Evolutionary conservation across 2,888 invertebrate genomes (phyloP).

Genomic region (Drosophila emarginata): DNA sequence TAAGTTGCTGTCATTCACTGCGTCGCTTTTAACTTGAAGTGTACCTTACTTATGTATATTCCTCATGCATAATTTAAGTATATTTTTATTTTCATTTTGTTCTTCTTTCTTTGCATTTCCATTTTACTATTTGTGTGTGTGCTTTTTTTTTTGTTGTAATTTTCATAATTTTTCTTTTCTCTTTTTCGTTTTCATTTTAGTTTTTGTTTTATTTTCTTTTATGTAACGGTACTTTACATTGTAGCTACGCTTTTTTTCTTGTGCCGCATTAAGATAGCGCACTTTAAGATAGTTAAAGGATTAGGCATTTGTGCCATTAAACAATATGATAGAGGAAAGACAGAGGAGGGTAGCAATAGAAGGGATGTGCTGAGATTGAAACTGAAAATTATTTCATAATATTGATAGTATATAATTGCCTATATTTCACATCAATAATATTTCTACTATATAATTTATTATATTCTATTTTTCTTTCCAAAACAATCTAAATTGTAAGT

Average conservation of each 20-base stretch:
- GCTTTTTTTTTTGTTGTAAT: constrained; percentile 38
- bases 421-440: constrained; percentile 17
- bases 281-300: constrained; percentile 45
- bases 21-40: constrained; percentile 46
- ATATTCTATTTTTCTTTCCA: constrained; percentile 7
- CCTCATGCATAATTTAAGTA: constrained; percentile 55
- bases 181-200: constrained; percentile 21
- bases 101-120: constrained; percentile 50
- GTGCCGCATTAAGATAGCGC: constrained; percentile 47
- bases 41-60: constrained; percentile 47
- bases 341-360: constrained; percentile 26
- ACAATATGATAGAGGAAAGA: constrained; percentile 8
- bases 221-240: constrained; percentile 78
- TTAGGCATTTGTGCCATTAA: constrained; percentile 27
- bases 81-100: constrained; percentile 25
- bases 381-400: constrained; percentile 24
- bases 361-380: constrained; percentile 4
- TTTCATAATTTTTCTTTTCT: constrained; percentile 28
- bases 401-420: not conserved
- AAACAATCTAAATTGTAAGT: not conserved
- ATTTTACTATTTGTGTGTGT: constrained; percentile 48
- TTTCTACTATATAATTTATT: constrained; percentile 21
- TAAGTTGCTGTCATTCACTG: constrained; percentile 43
- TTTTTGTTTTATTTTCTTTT: constrained; percentile 34
- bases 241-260: constrained; percentile 79